Evolutionary conservation across 2,113 vertebrate species (phyloP), one percentile per base, ranked within the genome.

Genomic region (Oostethus manadensis): DNA sequence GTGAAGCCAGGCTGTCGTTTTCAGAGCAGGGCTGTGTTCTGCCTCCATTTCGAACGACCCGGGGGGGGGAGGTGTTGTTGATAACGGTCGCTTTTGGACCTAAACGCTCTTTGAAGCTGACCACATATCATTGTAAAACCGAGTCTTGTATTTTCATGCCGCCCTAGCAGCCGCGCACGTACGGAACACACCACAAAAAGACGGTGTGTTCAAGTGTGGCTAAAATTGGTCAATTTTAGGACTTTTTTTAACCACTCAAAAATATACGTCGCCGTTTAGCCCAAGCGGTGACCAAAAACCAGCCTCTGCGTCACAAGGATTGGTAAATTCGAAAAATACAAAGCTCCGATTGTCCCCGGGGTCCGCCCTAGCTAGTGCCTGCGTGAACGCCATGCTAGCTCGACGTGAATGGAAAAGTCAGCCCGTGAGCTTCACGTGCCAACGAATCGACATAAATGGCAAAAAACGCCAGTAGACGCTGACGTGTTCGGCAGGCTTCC

Each of bases 401-500:
- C n/a, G 11, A 7, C 29, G 4, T 6, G 8, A 33, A 33, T 40
- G 10, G 17, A 8, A 53, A 49, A 62, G 2, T 60, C 62, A 13
- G 57, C 55, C 51, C 18, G 74, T 50, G 18, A 51, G 64, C 63
- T 77, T 81, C 80, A 76, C 65, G 55, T 86, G 84, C 84, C 76
- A 86, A 86, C 9, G 74, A 85, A 82, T 60, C 75, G 74, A 77
- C 76, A 44, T 40, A 77, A 77, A 76, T 77, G 79, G 75, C 81
- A 67, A 81, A 82, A 79, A 75, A 71, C 57, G 71, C 72, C 67
- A 75, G 73, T 76, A 80, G 83, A 86, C 80, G 84, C 68, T 38
- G 53, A 55, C 33, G 53, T 13, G n/a, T 55, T 55, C 38, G 38
- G 38, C 38, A 84, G 71, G 82, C 81, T 76, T 76, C 68, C 77